Conservation (phyloP, 2,888 invertebrate species). For the Macrophya annulata region DNA sequence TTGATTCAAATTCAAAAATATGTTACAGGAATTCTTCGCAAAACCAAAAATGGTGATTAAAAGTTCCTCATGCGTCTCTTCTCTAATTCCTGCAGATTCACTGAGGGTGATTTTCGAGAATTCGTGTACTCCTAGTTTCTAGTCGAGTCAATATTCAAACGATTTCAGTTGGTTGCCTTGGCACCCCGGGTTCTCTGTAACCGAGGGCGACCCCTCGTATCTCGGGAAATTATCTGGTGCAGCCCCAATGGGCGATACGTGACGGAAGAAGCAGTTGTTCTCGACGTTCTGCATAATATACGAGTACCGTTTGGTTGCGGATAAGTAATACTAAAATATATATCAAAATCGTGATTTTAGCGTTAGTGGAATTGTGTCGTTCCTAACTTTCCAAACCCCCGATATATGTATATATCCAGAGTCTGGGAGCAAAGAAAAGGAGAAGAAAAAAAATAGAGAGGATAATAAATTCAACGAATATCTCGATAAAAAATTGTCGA, state of each 20-base stretch:
- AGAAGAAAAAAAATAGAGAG: not conserved
- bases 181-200: constrained; percentile 15
- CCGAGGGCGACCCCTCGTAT: constrained; percentile 59
- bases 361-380: constrained; percentile 22
- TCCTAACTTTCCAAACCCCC: not conserved
- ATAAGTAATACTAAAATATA: constrained; percentile 29
- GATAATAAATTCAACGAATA: not conserved
- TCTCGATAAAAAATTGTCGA: constrained; percentile 8
- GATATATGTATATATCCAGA: not conserved
- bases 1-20: not conserved
- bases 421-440: not conserved
- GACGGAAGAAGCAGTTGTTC: constrained; percentile 65
- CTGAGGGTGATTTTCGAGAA: not conserved
- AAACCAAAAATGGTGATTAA: not conserved
- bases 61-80: not conserved
- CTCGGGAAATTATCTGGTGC: constrained; percentile 63
- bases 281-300: constrained; percentile 72
- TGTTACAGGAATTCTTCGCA: not conserved
- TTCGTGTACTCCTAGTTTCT: not conserved
- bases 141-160: constrained; percentile 66
- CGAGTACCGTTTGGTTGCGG: constrained; percentile 45
- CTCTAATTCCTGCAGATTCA: not conserved
- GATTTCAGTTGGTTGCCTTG: constrained; percentile 65
- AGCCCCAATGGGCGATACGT: constrained; percentile 68
- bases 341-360: constrained; percentile 23